Base-by-base conservation (phyloP, 2,113 vertebrate species). In the Petroica traversi region DNA sequence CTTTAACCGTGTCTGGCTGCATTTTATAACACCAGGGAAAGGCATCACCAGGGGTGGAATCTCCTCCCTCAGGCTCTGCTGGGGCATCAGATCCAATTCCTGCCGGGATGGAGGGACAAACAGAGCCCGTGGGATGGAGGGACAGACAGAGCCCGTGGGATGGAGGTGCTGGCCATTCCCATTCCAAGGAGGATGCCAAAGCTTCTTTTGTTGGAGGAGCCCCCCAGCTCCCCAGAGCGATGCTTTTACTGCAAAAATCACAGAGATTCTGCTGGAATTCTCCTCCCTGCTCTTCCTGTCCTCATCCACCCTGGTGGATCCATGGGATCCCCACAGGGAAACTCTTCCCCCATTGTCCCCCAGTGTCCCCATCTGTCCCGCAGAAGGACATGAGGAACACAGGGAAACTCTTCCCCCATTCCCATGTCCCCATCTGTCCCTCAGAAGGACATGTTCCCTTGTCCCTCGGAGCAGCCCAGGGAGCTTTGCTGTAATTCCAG, bases 41-140 rank as follows among this genome's bases (percentile, higher is more conserved):
- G n/a, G n/a, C n/a, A n/a, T n/a, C n/a, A n/a, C n/a, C n/a, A n/a
- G n/a, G n/a, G n/a, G n/a, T n/a, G 41, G 41, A 41, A 41, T 11
- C 10, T 40, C 41, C 41, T 41, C 41, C 40, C 41, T 41, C 41
- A 14, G 41, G 41, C 41, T 41, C 41, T 41, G 41, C 10, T 11
- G 6, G 41, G 41, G 41, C 15, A 41, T 15, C 41, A 41, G 41
- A 41, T 41, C 41, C 41, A 41, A 41, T 41, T 41, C 41, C 41
- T 41, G 41, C 41, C 41, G 41, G 10, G 28, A 1, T 2, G 10
- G 31, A 31, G 36, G 33, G 63, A n/a, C 3, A 5, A 22, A 51
- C 43, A 16, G 52, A 49, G 15, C 34, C 23, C 0, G 0, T 0
- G 4, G 49, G 31, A 9, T 1, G 3, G 52, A 62, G 52, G 18